Evolutionary conservation across 2,113 vertebrate genomes (phyloP).

Genomic region (Athene noctua): DNA sequence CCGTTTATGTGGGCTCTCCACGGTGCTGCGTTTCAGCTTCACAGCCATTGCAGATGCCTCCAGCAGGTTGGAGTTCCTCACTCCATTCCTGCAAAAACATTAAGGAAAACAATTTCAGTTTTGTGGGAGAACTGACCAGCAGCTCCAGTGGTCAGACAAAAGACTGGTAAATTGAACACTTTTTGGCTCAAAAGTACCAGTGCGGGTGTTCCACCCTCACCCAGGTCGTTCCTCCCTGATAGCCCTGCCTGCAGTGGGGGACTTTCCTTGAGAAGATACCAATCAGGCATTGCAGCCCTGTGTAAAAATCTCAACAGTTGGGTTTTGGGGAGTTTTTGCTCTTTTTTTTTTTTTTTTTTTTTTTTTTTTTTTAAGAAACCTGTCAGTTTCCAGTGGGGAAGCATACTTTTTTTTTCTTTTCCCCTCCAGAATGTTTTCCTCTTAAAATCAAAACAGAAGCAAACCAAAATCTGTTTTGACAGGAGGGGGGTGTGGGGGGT

Average conservation of each 20-base stretch:
- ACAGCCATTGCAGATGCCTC: neutral
- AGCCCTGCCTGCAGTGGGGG: accelerated
- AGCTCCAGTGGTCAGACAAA: neutral
- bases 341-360: too few species aligned
- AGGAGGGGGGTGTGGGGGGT: neutral
- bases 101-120: neutral
- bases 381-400: neutral
- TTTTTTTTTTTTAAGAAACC: neutral
- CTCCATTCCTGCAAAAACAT: neutral
- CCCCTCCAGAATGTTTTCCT: neutral
- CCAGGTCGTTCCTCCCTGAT: neutral
- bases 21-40: accelerated
- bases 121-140: neutral
- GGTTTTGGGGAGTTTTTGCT: neutral
- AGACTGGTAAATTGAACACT: neutral
- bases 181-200: neutral
- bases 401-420: neutral
- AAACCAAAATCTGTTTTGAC: conserved; percentile 6
- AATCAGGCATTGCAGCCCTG: neutral
- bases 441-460: neutral
- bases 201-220: accelerated
- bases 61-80: neutral
- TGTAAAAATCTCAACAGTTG: neutral
- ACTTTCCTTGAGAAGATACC: accelerated
- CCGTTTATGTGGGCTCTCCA: accelerated